These are phyloP conservation scores for Helogale parvula DNA, from an alignment of 2,113 vertebrate species.

Conservation along the genomic window DNA sequence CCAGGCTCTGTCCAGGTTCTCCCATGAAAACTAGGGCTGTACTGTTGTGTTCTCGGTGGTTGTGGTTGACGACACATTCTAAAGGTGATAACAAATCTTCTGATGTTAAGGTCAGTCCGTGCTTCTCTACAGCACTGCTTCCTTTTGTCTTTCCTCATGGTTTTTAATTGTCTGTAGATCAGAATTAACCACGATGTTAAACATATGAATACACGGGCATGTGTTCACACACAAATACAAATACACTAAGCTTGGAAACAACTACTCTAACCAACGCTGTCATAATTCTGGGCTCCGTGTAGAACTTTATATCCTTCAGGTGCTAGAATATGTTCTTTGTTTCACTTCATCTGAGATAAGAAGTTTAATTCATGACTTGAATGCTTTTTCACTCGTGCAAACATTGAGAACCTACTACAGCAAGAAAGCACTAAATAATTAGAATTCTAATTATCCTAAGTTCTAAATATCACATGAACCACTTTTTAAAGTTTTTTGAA, in stretches of 20 bases:
- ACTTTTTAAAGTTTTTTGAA: neutral
- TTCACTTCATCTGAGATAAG: neutral
- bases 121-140: neutral
- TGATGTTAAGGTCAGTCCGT: neutral
- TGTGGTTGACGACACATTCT: neutral
- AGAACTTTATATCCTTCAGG: neutral
- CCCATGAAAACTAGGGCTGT: accelerated
- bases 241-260: neutral
- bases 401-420: neutral
- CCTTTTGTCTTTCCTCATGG: neutral
- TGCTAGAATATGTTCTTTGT: neutral
- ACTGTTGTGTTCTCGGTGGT: accelerated
- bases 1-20: neutral
- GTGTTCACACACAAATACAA: neutral
- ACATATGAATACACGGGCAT: neutral
- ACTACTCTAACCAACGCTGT: too few species aligned
- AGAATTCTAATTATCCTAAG: neutral
- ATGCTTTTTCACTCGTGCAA: neutral
- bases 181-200: neutral
- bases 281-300: neutral
- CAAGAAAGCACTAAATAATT: neutral
- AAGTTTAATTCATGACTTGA: neutral
- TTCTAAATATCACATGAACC: neutral
- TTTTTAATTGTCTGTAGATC: neutral
- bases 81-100: neutral